phyloP scores from a whole-genome alignment of 1,140 invertebrate species.

The Pseudomyrmex dendroicus region DNA sequence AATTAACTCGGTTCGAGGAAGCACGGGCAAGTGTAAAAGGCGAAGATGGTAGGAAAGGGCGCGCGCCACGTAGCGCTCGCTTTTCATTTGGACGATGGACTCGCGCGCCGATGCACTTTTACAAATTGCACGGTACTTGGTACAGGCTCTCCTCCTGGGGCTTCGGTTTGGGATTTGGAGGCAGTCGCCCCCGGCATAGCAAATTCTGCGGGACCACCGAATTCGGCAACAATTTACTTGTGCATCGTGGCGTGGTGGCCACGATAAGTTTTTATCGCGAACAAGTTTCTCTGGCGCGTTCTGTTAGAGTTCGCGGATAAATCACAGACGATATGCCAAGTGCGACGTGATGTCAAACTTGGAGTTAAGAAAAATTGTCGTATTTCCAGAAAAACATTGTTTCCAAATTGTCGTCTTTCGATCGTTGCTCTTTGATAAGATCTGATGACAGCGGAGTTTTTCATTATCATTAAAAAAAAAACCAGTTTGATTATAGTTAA shows the following conservation, averaged over 20 bases:
- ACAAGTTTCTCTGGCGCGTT: conserved; percentile 44
- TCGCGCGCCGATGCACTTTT: conserved; percentile 70
- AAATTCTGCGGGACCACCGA: conserved; percentile 40
- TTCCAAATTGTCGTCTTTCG: no score
- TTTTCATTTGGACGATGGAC: conserved; percentile 69
- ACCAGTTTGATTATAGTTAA: no score
- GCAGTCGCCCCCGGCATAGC: conserved; percentile 37
- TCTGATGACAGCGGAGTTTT: no score
- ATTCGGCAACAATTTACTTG: conserved; percentile 60
- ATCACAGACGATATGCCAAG: background rate
- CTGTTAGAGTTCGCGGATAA: conserved; percentile 18
- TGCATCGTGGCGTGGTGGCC: conserved; percentile 43
- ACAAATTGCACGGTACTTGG: conserved; percentile 73
- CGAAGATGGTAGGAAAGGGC: conserved; percentile 41
- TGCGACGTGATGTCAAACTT: conserved; percentile 26
- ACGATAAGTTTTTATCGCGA: conserved; percentile 56
- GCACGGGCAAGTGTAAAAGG: conserved; percentile 18
- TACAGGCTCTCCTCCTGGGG: conserved; percentile 32
- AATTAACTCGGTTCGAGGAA: conserved; percentile 70
- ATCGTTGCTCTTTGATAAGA: no score
- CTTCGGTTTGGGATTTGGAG: conserved; percentile 35
- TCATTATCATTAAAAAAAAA: no score
- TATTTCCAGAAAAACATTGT: background rate
- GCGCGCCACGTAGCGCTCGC: conserved; percentile 45
- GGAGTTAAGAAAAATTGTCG: background rate